phyloP scores from a whole-genome alignment of 1,140 invertebrate genomes.

The Teleogryllus occipitalis region DNA sequence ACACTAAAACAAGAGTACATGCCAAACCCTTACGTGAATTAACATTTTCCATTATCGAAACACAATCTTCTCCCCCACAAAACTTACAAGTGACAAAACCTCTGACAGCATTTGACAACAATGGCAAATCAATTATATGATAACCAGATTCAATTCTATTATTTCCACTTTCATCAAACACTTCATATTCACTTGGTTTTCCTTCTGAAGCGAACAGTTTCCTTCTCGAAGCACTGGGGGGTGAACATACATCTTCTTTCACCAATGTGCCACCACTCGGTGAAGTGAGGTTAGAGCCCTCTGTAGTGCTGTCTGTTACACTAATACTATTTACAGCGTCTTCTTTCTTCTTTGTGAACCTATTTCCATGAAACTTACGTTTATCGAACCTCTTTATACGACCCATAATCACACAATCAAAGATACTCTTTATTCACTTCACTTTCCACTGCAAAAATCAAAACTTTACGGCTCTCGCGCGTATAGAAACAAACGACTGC shows the following conservation, averaged over 20 bases:
- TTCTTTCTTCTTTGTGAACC: constrained; percentile 1
- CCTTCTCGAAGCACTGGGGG: background rate
- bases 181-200: background rate
- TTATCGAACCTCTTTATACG: background rate
- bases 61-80: no score
- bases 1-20: no score
- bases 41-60: no score
- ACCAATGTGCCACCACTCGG: background rate
- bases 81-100: no score
- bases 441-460: no score
- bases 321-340: background rate
- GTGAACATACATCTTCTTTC: background rate
- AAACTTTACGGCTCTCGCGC: no score
- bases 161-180: constrained; percentile 6
- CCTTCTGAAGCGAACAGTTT: background rate
- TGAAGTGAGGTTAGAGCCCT: background rate
- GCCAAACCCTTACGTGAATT: no score
- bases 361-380: background rate
- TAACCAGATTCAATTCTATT: background rate
- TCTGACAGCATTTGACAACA: background rate
- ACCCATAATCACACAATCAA: constrained; percentile 7
- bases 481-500: no score
- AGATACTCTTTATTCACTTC: no score
- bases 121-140: background rate
- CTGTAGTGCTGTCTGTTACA: background rate